A percentile compares a stretch with the other conserved stretches of the same genome.
Evolutionary conservation across 1,140 invertebrate genomes (phyloP).

Genomic region (Ostrea edulis): DNA sequence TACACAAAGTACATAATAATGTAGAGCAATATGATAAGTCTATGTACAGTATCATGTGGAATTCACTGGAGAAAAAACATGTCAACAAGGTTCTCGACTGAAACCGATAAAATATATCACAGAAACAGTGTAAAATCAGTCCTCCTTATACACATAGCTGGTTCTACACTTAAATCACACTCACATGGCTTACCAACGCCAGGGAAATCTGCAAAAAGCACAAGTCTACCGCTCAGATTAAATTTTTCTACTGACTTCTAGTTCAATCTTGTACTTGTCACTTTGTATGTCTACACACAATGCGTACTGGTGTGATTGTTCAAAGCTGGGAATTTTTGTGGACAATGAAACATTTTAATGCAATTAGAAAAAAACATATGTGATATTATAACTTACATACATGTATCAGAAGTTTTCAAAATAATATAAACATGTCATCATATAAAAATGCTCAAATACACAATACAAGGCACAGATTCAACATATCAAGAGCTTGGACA

Average conservation of each 20-base stretch:
- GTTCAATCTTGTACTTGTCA: too few relatives aligned
- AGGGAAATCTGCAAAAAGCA: background rate
- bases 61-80: conserved; percentile 1
- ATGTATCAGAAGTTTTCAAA: too few relatives aligned
- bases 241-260: background rate
- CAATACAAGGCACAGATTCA: background rate
- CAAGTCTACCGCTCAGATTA: background rate
- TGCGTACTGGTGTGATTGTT: too few relatives aligned
- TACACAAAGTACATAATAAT: background rate
- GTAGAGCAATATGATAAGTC: background rate
- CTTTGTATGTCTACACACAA: too few relatives aligned
- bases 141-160: background rate
- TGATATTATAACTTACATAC: too few relatives aligned
- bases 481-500: background rate
- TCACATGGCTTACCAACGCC: background rate
- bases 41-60: conserved; percentile 8
- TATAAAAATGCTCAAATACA: background rate
- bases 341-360: too few relatives aligned
- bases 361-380: too few relatives aligned
- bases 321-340: too few relatives aligned
- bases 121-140: conserved; percentile 1
- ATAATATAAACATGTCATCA: too few relatives aligned
- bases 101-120: conserved; percentile 14
- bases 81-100: background rate
- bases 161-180: conserved; percentile 4